phyloP scores from a whole-genome alignment of 2,888 invertebrate genomes.

The Pheosia gnoma region DNA sequence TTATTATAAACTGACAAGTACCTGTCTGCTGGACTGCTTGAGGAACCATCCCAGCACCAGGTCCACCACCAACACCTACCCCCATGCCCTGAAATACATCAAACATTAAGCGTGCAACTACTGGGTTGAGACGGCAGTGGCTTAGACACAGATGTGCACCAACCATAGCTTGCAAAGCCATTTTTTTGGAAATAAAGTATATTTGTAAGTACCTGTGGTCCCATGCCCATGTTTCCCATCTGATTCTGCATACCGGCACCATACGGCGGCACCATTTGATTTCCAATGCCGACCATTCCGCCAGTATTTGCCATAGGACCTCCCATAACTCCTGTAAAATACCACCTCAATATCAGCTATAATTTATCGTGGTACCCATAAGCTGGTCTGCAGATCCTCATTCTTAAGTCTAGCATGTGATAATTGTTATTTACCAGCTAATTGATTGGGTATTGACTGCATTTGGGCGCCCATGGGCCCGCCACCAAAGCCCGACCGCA shows the following conservation, averaged over 20 bases:
- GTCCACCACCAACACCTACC: conserved; percentile 67
- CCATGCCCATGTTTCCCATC: conserved; percentile 81
- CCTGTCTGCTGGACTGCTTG: conserved; percentile 72
- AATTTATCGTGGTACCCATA: background rate
- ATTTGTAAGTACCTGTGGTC: conserved; percentile 62
- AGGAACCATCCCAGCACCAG: conserved; percentile 61
- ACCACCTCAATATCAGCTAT: background rate
- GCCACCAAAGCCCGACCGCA: conserved; percentile 86
- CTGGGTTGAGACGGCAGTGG: too few relatives aligned
- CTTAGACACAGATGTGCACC: too few relatives aligned
- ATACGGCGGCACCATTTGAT: conserved; percentile 81
- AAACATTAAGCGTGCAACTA: too few relatives aligned
- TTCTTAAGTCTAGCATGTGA: background rate
- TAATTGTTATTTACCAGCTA: conserved; percentile 67
- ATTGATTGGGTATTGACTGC: conserved; percentile 84
- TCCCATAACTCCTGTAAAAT: conserved; percentile 79
- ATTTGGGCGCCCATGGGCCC: conserved; percentile 84
- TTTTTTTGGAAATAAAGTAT: background rate
- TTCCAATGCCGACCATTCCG: conserved; percentile 84
- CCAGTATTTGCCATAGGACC: conserved; percentile 79
- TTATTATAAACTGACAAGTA: conserved; percentile 21
- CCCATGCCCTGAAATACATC: conserved; percentile 68
- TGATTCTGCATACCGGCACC: conserved; percentile 80
- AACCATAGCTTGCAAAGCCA: background rate
- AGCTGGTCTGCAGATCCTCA: background rate